Evolutionary conservation across 2,888 invertebrate genomes (phyloP).

Genomic region (Plagodis dolabraria): DNA sequence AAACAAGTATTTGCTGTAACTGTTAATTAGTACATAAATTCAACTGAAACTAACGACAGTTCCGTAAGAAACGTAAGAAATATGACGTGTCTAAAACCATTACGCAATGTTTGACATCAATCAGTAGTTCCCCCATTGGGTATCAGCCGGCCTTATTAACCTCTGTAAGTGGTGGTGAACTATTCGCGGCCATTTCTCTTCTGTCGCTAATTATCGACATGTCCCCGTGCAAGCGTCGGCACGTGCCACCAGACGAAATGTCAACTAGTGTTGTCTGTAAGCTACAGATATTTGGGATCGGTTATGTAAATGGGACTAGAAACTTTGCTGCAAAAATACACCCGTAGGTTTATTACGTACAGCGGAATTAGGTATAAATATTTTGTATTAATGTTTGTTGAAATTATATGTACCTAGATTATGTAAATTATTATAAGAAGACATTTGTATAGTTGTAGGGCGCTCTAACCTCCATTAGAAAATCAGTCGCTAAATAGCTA

Average conservation of each 20-base stretch:
- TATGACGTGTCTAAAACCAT: conserved; percentile 20
- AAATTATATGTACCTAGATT: too few species aligned
- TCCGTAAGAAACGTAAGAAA: conserved; percentile 22
- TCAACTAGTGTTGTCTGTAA: conserved; percentile 11
- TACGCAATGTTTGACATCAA: conserved; percentile 16
- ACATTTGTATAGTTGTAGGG: too few species aligned
- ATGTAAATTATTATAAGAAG: too few species aligned
- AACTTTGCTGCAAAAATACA: too few species aligned
- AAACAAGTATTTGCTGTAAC: conserved; percentile 19
- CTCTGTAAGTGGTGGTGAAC: conserved; percentile 62
- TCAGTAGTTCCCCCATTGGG: conserved; percentile 40
- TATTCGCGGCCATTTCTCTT: conserved; percentile 67
- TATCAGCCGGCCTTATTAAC: conserved; percentile 74
- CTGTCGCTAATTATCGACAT: conserved; percentile 69
- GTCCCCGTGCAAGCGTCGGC: conserved; percentile 29
- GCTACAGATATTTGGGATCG: background rate
- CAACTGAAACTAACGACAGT: conserved; percentile 5
- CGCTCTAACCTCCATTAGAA: too few species aligned
- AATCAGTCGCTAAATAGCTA: too few species aligned
- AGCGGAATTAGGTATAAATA: too few species aligned
- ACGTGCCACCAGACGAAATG: conserved; percentile 42
- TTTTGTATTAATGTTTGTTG: too few species aligned
- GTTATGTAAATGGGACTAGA: background rate
- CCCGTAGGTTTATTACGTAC: too few species aligned
- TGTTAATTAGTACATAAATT: conserved; percentile 10